These are phyloP conservation scores for Epistrophe eligans DNA, from an alignment of 2,888 invertebrate genomes.

Conservation along the genomic window DNA sequence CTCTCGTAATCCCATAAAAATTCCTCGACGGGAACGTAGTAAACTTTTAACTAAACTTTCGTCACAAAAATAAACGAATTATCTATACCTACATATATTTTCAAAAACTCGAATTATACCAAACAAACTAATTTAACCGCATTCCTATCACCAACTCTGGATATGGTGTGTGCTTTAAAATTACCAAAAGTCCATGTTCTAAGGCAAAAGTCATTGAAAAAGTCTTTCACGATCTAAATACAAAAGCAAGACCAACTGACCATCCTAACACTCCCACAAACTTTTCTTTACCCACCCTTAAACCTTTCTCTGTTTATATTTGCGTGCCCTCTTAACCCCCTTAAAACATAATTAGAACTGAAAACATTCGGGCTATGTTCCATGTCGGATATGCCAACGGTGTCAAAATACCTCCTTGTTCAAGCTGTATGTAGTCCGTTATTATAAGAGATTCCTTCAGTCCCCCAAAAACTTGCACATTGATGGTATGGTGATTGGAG, in stretches of 20 bases:
- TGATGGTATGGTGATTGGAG: conserved; percentile 12
- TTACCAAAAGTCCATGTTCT: conserved; percentile 35
- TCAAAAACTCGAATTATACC: conserved; percentile 48
- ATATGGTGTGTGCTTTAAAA: conserved; percentile 11
- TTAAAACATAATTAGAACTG: conserved; percentile 73
- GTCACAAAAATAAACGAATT: conserved; percentile 63
- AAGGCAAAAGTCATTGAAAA: conserved; percentile 69
- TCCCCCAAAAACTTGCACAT: conserved; percentile 23
- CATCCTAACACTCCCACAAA: conserved; percentile 45
- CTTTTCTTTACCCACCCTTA: neutral
- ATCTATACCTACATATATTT: conserved; percentile 10
- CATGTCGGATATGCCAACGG: conserved; percentile 74
- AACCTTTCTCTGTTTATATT: conserved; percentile 11
- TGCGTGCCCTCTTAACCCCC: conserved; percentile 70
- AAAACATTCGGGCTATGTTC: conserved; percentile 73
- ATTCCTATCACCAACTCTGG: conserved; percentile 64
- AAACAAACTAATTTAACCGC: conserved; percentile 64
- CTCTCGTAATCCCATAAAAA: conserved; percentile 51
- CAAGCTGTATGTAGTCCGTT: neutral
- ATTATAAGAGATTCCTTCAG: neutral
- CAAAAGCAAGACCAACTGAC: conserved; percentile 62
- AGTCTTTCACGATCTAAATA: conserved; percentile 41
- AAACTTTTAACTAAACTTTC: conserved; percentile 66
- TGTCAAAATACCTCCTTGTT: conserved; percentile 67
- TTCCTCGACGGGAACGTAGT: conserved; percentile 35